Conservation (phyloP, 2,113 vertebrate genomes). For the Stegostoma tigrinum region DNA sequence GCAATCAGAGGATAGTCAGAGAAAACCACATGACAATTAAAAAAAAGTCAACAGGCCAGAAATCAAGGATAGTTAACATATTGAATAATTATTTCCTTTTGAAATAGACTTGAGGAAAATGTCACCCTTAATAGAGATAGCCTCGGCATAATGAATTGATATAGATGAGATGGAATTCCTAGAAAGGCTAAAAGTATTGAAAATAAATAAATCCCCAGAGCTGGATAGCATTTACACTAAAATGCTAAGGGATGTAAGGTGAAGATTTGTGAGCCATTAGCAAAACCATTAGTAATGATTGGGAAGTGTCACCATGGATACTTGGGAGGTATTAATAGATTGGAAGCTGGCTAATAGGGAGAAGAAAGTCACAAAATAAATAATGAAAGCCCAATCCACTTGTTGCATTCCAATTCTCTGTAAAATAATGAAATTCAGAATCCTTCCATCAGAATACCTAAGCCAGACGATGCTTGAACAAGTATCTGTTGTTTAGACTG, state of each 20-base stretch:
- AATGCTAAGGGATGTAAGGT: constrained; percentile 1
- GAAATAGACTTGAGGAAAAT: neutral
- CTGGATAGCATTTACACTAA: neutral
- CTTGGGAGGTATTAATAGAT: neutral
- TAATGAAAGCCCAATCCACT: neutral
- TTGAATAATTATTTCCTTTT: neutral
- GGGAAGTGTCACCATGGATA: neutral
- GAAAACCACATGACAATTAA: neutral
- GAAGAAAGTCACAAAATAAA: no score
- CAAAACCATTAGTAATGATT: neutral
- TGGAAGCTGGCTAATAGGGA: neutral
- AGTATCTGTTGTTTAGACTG: neutral
- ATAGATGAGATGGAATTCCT: neutral
- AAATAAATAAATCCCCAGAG: constrained; percentile 17
- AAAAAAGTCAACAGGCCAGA: neutral
- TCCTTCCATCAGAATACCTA: neutral
- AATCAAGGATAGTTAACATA: neutral
- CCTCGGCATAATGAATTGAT: neutral
- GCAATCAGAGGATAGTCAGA: neutral
- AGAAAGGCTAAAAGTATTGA: neutral
- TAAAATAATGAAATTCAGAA: neutral
- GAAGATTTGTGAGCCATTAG: constrained; percentile 10
- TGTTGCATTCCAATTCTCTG: neutral
- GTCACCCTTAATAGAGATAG: neutral
- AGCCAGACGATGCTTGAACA: neutral